Percentiles rank a stretch among this genome's conserved stretches.
Evolutionary conservation across 2,888 invertebrate genomes (phyloP).

Genomic region (Pollenia amentaria): DNA sequence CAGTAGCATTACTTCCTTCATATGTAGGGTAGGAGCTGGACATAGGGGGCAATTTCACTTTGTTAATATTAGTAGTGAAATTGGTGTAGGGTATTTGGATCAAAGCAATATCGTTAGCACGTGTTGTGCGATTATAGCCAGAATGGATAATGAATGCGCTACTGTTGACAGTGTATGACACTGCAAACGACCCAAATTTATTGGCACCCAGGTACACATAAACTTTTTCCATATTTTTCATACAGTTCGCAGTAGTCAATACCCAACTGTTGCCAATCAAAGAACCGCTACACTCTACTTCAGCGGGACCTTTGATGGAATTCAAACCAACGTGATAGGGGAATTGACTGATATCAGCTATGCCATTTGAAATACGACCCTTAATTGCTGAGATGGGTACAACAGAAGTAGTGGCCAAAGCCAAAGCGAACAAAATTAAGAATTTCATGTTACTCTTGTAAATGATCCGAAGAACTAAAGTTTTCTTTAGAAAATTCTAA

Average conservation of each 20-base stretch:
- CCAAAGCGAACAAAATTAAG: slow-evolving; percentile 78
- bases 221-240: slow-evolving; percentile 75
- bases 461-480: too few relatives aligned
- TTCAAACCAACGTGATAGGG: slow-evolving; percentile 81
- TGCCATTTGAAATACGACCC: slow-evolving; percentile 77
- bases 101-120: slow-evolving; percentile 79
- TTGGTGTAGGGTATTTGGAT: slow-evolving; percentile 76
- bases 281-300: slow-evolving; percentile 81
- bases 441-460: slow-evolving; percentile 77
- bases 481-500: too few relatives aligned
- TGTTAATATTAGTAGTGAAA: slow-evolving; percentile 74
- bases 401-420: slow-evolving; percentile 76
- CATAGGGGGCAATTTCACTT: slow-evolving; percentile 76
- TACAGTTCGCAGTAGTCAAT: slow-evolving; percentile 82
- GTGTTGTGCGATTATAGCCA: slow-evolving; percentile 76
- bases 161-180: slow-evolving; percentile 68
- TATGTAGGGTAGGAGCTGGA: slow-evolving; percentile 76
- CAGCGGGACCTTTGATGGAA: slow-evolving; percentile 64
- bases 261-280: slow-evolving; percentile 79
- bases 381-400: slow-evolving; percentile 37
- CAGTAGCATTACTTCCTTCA: slow-evolving; percentile 75
- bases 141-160: slow-evolving; percentile 73
- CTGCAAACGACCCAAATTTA: slow-evolving; percentile 67
- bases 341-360: slow-evolving; percentile 74
- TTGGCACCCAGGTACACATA: slow-evolving; percentile 78